Percentiles rank a stretch among this genome's conserved stretches.
These are phyloP conservation scores for Polia nebulosa DNA, from an alignment of 2,888 invertebrate genomes.

Conservation along the genomic window DNA sequence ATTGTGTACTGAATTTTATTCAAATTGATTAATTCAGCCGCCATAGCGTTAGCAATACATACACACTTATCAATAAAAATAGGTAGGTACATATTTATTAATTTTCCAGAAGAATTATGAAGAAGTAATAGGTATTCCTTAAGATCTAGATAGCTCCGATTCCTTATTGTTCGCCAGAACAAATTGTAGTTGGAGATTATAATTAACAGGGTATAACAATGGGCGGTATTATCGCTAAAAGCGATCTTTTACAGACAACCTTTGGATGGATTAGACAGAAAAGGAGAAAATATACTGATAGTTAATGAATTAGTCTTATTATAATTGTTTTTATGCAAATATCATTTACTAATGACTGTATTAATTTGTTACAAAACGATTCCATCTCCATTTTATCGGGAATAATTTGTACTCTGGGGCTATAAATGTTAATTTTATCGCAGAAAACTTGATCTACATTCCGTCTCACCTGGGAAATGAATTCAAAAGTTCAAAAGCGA, in stretches of 20 bases:
- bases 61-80: background rate
- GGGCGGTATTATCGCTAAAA: too few relatives aligned
- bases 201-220: too few relatives aligned
- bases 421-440: slow-evolving; percentile 58
- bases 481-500: slow-evolving; percentile 59
- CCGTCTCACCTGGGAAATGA: slow-evolving; percentile 59
- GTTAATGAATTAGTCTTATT: slow-evolving; percentile 8
- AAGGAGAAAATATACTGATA: too few relatives aligned
- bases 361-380: slow-evolving; percentile 44
- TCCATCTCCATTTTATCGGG: slow-evolving; percentile 45
- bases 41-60: too few relatives aligned
- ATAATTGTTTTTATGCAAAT: slow-evolving; percentile 17
- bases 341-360: slow-evolving; percentile 33
- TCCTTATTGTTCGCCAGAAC: too few relatives aligned
- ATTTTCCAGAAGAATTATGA: background rate
- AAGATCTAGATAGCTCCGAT: too few relatives aligned
- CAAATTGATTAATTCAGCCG: too few relatives aligned
- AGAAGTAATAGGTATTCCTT: background rate
- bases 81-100: background rate
- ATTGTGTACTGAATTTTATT: background rate
- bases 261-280: too few relatives aligned
- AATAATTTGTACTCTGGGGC: slow-evolving; percentile 50
- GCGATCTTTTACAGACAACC: too few relatives aligned
- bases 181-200: too few relatives aligned
- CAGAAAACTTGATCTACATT: slow-evolving; percentile 51